Evolutionary conservation across 1,140 invertebrate species (phyloP).

Genomic region (Hypothenemus hampei): DNA sequence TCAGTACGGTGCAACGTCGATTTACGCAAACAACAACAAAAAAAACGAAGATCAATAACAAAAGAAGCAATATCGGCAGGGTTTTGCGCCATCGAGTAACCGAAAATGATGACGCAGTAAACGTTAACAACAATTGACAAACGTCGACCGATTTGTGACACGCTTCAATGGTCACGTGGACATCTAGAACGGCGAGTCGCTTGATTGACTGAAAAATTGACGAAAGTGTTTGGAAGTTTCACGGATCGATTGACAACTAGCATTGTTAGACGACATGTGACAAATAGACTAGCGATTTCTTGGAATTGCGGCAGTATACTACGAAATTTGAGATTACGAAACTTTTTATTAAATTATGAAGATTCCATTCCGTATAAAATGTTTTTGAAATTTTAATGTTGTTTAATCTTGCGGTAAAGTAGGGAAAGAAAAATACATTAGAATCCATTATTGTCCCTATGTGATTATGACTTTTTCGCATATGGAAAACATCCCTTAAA

Average conservation of each 20-base stretch:
- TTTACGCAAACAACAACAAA: slow-evolving; percentile 24
- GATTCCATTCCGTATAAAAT: no score
- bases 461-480: no score
- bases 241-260: slow-evolving; percentile 16
- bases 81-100: slow-evolving; percentile 15
- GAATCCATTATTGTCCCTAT: no score
- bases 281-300: slow-evolving; percentile 19
- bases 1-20: slow-evolving; percentile 1
- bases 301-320: slow-evolving; percentile 11
- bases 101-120: slow-evolving; percentile 20
- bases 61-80: slow-evolving; percentile 18
- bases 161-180: slow-evolving; percentile 18
- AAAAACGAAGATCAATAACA: slow-evolving; percentile 21
- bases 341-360: no score
- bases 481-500: no score
- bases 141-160: slow-evolving; percentile 13
- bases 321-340: slow-evolving; percentile 9
- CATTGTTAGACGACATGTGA: slow-evolving; percentile 28
- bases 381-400: no score
- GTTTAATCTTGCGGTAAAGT: no score
- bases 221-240: slow-evolving; percentile 23
- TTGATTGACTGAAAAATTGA: slow-evolving; percentile 24
- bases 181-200: slow-evolving; percentile 24
- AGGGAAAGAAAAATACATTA: no score
- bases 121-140: slow-evolving; percentile 29